Evolutionary conservation across 2,113 vertebrate genomes (phyloP), one percentile per base, ranked within the genome.

Genomic region (Paralichthys olivaceus): DNA sequence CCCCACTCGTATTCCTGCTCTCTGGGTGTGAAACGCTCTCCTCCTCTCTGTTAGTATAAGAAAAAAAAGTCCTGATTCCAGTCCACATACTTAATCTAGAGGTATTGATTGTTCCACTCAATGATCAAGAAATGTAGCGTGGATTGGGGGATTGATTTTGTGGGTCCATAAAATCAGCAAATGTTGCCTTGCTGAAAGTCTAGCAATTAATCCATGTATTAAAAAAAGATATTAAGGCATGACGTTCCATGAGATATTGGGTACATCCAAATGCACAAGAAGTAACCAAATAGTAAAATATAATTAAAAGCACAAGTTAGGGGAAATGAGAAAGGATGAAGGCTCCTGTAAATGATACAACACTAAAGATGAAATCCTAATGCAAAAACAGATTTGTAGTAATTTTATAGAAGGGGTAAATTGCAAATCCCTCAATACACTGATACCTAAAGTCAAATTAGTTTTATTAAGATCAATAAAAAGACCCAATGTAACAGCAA

Each of bases 71-170:
- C 75, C 69, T 72, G 70, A 76, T 72, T 45, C 58, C 49, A 34
- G 69, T 83, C 59, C 8, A 34, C 66, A 69, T 67, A 37, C 32
- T 75, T 67, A 69, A 55, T 79, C 58, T 32, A 23, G 75, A 69
- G 40, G 69, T 83, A 90, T 89, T 73, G 87, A 93, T 89, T 72
- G 72, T 70, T 28, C 55, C 58, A 56, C 69, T 60, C 23, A 29
- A 73, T 40, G 74, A 85, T 74, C 69, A 72, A 83, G 80, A 56
- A 55, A 20, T 28, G 23, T 53, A 54, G 53, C 49, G 62, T 69
- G 73, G 37, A 28, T 17, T 4, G 20, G 23, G 25, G 11, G 19
- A 40, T 1, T 1, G 61, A 2, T 49, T 45, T 45, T 25, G 60
- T 37, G 65, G 55, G 69, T 69, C 1, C 20, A 15, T 59, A 54